Percentiles rank a stretch among this genome's conserved stretches.
Conservation (phyloP, 2,888 invertebrate species). For the Helicoverpa assulta region DNA sequence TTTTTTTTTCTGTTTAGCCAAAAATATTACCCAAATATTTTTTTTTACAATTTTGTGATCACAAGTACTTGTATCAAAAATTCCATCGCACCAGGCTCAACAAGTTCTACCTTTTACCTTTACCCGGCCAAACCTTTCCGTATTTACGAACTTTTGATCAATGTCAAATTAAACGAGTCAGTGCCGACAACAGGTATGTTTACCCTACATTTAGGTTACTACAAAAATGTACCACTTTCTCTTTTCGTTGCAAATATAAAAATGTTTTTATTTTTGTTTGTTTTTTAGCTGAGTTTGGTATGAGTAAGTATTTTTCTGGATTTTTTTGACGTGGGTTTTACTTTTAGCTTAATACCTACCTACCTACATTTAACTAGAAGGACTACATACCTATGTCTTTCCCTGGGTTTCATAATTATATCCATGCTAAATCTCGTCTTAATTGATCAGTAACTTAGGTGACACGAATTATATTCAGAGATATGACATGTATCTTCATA, state of each 20-base stretch:
- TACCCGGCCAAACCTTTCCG: constrained; percentile 45
- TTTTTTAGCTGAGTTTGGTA: constrained; percentile 14
- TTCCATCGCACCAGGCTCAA: constrained; percentile 51
- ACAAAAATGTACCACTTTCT: constrained; percentile 72
- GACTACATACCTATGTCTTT: not conserved
- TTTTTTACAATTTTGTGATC: constrained; percentile 40
- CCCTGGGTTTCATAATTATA: not conserved
- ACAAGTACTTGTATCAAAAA: constrained; percentile 46
- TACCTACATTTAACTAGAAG: no score
- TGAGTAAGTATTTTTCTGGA: no score
- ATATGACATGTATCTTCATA: not conserved
- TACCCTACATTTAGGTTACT: constrained; percentile 51
- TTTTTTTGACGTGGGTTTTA: no score
- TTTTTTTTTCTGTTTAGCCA: not conserved
- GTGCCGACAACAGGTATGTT: constrained; percentile 69
- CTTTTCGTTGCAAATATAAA: constrained; percentile 52
- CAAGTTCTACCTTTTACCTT: constrained; percentile 67
- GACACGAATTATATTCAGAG: no score
- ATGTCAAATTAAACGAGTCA: constrained; percentile 78
- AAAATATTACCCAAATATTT: not conserved
- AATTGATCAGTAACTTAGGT: not conserved
- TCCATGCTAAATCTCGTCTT: not conserved
- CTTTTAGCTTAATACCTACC: no score
- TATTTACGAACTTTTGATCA: constrained; percentile 70
- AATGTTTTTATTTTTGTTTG: constrained; percentile 36